phyloP scores from a whole-genome alignment of 2,888 invertebrate genomes.

The Laspeyria flexula region DNA sequence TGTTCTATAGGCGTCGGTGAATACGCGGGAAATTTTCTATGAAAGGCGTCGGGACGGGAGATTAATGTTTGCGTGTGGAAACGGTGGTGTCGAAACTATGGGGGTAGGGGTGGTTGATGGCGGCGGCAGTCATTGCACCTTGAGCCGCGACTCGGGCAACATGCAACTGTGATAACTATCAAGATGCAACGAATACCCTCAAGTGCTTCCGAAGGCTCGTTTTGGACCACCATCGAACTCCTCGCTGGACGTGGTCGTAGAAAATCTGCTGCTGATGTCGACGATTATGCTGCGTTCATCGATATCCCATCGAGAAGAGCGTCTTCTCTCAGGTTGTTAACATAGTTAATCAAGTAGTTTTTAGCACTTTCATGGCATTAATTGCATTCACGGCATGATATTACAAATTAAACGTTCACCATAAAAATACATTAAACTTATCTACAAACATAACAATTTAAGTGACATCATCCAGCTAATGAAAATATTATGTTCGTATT shows the following conservation, averaged over 20 bases:
- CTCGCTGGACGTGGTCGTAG: constrained; percentile 84
- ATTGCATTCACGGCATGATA: too few relatives aligned
- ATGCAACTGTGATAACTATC: constrained; percentile 57
- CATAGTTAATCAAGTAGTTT: constrained; percentile 8
- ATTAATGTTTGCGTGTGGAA: constrained; percentile 83
- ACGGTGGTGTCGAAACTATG: constrained; percentile 69
- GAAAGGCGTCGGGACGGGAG: constrained; percentile 67
- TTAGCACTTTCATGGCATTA: not conserved
- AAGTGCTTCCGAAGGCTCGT: constrained; percentile 79
- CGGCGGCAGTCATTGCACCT: constrained; percentile 83
- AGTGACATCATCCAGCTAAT: too few relatives aligned
- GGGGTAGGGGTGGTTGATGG: constrained; percentile 66
- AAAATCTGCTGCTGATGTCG: constrained; percentile 76
- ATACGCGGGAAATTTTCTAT: constrained; percentile 58
- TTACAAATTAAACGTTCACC: too few relatives aligned
- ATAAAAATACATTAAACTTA: too few relatives aligned
- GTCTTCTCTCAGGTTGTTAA: constrained; percentile 72
- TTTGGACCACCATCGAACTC: constrained; percentile 88
- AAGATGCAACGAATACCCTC: constrained; percentile 76
- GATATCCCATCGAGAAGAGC: constrained; percentile 58
- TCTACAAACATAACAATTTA: too few relatives aligned
- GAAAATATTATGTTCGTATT: not conserved
- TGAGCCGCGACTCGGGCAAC: constrained; percentile 64
- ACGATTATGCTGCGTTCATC: constrained; percentile 54
- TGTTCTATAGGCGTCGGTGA: constrained; percentile 57